Conservation (phyloP, 2,888 invertebrate genomes). For the Sphinx pinastri region DNA sequence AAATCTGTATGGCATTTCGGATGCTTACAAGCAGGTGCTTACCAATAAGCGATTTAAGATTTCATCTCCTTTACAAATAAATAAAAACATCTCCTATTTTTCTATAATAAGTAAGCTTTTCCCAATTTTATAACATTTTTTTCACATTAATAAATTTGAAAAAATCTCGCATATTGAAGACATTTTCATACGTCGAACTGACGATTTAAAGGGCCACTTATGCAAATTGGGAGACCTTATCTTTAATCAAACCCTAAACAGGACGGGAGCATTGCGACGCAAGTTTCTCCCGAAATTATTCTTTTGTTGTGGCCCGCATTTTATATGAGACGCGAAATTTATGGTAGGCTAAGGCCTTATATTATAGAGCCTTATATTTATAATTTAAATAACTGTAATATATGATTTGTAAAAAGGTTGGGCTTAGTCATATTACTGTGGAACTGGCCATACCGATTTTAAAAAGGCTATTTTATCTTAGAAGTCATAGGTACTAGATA, state of each 20-base stretch:
- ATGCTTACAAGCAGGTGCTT: too few relatives aligned
- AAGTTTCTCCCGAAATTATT: conserved; percentile 12
- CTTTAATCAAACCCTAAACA: conserved; percentile 20
- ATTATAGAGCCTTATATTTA: too few relatives aligned
- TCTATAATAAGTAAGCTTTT: not conserved
- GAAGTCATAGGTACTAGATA: too few relatives aligned
- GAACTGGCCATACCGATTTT: too few relatives aligned
- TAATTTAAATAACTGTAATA: too few relatives aligned
- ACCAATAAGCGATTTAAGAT: too few relatives aligned
- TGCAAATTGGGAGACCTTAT: conserved; percentile 19
- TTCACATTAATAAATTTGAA: not conserved
- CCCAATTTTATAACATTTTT: not conserved
- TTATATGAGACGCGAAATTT: not conserved
- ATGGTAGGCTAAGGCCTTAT: not conserved
- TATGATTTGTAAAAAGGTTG: too few relatives aligned
- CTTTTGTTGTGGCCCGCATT: not conserved
- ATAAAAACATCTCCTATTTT: too few relatives aligned
- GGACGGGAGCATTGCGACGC: conserved; percentile 5
- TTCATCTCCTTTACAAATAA: too few relatives aligned
- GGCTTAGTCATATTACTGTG: too few relatives aligned
- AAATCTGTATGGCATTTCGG: too few relatives aligned
- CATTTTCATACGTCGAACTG: not conserved
- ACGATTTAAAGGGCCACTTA: conserved; percentile 7
- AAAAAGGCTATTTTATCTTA: too few relatives aligned
- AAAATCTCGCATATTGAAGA: not conserved